Conservation (phyloP, 2,888 invertebrate genomes). For the Drosophila formosana region DNA sequence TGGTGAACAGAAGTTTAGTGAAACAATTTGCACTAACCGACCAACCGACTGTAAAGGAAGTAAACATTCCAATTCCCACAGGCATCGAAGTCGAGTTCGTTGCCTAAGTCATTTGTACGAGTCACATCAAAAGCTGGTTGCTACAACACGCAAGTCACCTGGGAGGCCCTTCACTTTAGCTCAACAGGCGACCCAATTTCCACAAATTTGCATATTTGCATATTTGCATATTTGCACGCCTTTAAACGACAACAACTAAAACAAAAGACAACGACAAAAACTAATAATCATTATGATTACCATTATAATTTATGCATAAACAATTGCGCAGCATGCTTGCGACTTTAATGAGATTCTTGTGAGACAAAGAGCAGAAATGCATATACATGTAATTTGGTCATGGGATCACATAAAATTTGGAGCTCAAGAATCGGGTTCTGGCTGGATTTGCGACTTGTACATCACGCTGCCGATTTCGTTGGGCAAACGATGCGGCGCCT, state of each 20-base stretch:
- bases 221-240: constrained; percentile 69
- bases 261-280: constrained; percentile 26
- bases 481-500: constrained; percentile 38
- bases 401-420: constrained; percentile 7
- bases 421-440: constrained; percentile 13
- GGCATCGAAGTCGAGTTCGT: constrained; percentile 12
- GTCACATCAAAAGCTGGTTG: constrained; percentile 18
- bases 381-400: constrained; percentile 34
- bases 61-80: constrained; percentile 6
- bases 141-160: constrained; percentile 41
- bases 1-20: constrained; percentile 25
- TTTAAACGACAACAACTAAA: constrained; percentile 48
- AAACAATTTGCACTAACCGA: constrained; percentile 1
- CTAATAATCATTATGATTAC: constrained; percentile 29
- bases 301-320: constrained; percentile 28
- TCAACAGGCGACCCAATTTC: constrained; percentile 65
- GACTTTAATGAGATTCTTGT: constrained; percentile 48
- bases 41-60: constrained; percentile 29
- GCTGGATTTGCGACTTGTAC: constrained; percentile 22
- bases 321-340: constrained; percentile 38
- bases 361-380: constrained; percentile 1
- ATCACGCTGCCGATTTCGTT: not conserved
- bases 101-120: constrained; percentile 21
- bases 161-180: constrained; percentile 50
- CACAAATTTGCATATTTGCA: constrained; percentile 78